Percentiles rank a stretch among this genome's conserved stretches.
These are phyloP conservation scores for Apamea sordens DNA, from an alignment of 2,888 invertebrate species.

Conservation along the genomic window DNA sequence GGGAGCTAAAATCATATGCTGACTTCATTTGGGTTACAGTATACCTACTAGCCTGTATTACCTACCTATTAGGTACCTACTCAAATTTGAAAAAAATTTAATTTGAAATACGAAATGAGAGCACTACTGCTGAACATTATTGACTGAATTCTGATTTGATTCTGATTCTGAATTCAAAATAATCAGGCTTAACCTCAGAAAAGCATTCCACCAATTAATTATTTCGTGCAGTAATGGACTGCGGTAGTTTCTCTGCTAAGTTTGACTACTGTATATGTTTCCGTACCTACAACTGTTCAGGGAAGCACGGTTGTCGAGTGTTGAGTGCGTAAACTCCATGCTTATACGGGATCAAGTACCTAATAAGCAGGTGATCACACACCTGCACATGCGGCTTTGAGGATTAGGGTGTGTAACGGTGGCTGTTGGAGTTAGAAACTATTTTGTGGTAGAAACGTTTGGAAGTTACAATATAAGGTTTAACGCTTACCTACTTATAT, in stretches of 20 bases:
- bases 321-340: slow-evolving; percentile 35
- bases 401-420: background rate
- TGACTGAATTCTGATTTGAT: background rate
- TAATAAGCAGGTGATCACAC: slow-evolving; percentile 40
- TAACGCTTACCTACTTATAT: background rate
- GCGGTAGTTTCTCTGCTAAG: background rate
- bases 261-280: background rate
- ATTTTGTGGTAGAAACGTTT: background rate
- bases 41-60: too few species aligned
- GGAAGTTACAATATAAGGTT: background rate
- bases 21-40: too few species aligned
- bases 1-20: too few species aligned
- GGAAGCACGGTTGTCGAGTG: background rate
- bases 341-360: slow-evolving; percentile 17
- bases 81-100: too few species aligned
- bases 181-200: background rate
- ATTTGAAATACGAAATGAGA: too few species aligned
- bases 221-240: background rate
- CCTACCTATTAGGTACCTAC: too few species aligned
- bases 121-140: background rate
- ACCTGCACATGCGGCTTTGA: slow-evolving; percentile 16
- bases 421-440: background rate
- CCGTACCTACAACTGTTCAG: background rate
- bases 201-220: background rate
- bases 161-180: too few species aligned